Percentiles rank a stretch among this genome's conserved stretches.
phyloP scores from a whole-genome alignment of 2,888 invertebrate genomes.

The Heliconius cydno region DNA sequence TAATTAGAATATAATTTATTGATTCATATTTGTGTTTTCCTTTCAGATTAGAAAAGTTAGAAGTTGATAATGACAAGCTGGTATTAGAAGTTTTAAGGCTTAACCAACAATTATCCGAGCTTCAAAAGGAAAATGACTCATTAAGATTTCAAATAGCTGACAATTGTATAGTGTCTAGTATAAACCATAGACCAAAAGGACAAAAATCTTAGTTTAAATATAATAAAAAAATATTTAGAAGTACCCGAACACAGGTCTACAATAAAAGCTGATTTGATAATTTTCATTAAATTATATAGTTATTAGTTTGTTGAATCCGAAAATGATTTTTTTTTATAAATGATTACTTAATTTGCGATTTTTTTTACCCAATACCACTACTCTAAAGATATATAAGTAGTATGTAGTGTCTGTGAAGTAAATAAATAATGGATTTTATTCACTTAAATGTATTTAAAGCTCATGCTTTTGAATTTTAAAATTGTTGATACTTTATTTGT shows the following conservation, averaged over 20 bases:
- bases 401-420: too few relatives aligned
- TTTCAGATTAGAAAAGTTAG: constrained; percentile 75
- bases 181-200: constrained; percentile 65
- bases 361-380: neutral
- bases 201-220: constrained; percentile 68
- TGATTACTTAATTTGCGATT: neutral
- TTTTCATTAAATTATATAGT: neutral
- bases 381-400: too few relatives aligned
- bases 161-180: constrained; percentile 80
- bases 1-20: too few relatives aligned
- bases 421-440: too few relatives aligned
- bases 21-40: neutral
- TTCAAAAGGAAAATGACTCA: constrained; percentile 90
- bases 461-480: too few relatives aligned
- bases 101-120: constrained; percentile 87
- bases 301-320: neutral
- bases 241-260: constrained; percentile 31
- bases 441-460: too few relatives aligned
- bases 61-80: constrained; percentile 88
- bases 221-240: constrained; percentile 47
- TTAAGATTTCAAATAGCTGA: constrained; percentile 86
- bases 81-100: constrained; percentile 87
- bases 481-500: too few relatives aligned
- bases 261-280: neutral
- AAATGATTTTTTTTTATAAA: neutral